Conservation (phyloP, 2,113 vertebrate species). For the Phalacrocorax aristotelis region DNA sequence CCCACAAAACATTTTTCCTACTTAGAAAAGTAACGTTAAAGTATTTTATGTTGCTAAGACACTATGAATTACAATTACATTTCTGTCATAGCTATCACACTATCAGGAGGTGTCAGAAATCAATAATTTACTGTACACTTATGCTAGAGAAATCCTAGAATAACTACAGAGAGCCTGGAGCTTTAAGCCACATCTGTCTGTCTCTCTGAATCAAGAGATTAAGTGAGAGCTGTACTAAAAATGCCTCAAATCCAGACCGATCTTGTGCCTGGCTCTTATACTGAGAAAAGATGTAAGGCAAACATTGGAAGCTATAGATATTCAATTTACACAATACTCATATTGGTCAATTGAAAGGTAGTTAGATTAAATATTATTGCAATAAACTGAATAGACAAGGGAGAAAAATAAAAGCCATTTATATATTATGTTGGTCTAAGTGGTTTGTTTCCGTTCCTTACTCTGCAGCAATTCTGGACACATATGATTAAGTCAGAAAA, state of each 20-base stretch:
- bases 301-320: background rate
- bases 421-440: background rate
- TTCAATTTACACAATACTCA: background rate
- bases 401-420: background rate
- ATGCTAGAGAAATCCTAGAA: background rate
- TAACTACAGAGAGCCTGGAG: background rate
- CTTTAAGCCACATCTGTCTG: background rate
- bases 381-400: background rate
- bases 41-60: background rate
- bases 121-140: slow-evolving; percentile 19
- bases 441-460: background rate
- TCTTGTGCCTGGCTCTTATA: background rate
- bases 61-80: background rate
- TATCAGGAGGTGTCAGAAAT: slow-evolving; percentile 28
- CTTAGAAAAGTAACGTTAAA: background rate
- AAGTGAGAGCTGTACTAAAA: slow-evolving; percentile 11
- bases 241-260: slow-evolving; percentile 25
- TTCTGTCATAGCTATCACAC: slow-evolving; percentile 11
- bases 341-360: background rate
- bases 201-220: slow-evolving; percentile 22
- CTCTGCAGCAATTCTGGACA: background rate
- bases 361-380: background rate
- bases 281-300: background rate
- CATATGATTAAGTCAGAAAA: background rate
- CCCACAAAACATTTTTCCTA: background rate